Percentiles rank a stretch among this genome's conserved stretches.
Conservation (phyloP, 2,113 vertebrate genomes). For the Dolichotis patagonum region DNA sequence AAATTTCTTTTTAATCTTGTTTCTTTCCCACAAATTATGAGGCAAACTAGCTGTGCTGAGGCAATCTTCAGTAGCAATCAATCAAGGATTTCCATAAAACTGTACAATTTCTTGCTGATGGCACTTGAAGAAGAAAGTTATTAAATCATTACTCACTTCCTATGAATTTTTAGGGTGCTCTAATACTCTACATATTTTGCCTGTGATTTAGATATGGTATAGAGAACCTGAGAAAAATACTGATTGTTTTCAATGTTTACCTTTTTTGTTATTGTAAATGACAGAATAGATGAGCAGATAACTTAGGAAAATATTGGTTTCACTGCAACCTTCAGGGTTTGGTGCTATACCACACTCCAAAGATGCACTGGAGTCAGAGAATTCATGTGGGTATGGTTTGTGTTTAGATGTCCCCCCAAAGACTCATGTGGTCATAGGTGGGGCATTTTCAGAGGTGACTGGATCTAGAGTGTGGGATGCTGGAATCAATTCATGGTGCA, state of each 20-base stretch:
- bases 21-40: constrained; percentile 78
- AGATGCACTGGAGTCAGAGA: not conserved
- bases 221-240: not conserved
- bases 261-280: not conserved
- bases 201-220: not conserved
- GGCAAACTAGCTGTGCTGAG: constrained; percentile 69
- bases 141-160: constrained; percentile 81
- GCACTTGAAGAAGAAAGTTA: constrained; percentile 77
- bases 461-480: too few species aligned
- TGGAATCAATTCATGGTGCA: too few species aligned
- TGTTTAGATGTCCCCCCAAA: too few species aligned
- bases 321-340: not conserved
- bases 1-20: constrained; percentile 73
- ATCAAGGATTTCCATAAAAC: constrained; percentile 76
- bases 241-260: not conserved
- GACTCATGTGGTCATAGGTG: too few species aligned
- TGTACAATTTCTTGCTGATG: constrained; percentile 72
- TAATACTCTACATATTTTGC: constrained; percentile 30
- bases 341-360: not conserved
- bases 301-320: not conserved
- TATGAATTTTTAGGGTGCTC: constrained; percentile 53
- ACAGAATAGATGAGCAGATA: not conserved
- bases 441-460: too few species aligned
- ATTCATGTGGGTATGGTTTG: not conserved
- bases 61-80: constrained; percentile 68